These are phyloP conservation scores for Andrena haemorrhoa DNA, from an alignment of 2,888 invertebrate species.

Conservation along the genomic window DNA sequence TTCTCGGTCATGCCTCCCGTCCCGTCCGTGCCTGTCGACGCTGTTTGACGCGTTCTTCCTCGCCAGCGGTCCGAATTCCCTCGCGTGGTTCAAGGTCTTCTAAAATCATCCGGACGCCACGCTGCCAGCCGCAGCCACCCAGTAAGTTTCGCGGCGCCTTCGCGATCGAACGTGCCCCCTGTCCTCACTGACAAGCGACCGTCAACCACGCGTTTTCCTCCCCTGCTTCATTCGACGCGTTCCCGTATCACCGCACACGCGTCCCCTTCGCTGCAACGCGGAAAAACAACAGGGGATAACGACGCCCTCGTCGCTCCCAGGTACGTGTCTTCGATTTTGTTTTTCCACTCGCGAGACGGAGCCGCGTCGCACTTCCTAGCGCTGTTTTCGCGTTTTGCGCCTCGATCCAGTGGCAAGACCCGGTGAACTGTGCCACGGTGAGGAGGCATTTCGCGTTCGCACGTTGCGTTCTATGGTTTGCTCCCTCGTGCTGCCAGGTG, in stretches of 20 bases:
- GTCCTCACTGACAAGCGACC: slow-evolving; percentile 49
- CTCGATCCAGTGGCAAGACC: neutral
- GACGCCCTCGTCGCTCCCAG: slow-evolving; percentile 17
- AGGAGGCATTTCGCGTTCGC: slow-evolving; percentile 8
- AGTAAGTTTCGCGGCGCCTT: slow-evolving; percentile 46
- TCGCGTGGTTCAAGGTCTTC: slow-evolving; percentile 72
- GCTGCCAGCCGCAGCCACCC: slow-evolving; percentile 50
- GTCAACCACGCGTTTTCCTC: slow-evolving; percentile 27
- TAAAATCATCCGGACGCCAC: slow-evolving; percentile 67
- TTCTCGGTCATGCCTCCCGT: slow-evolving; percentile 59
- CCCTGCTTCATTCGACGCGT: neutral
- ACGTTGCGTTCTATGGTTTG: neutral
- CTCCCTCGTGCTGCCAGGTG: neutral
- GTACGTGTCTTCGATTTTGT: slow-evolving; percentile 32
- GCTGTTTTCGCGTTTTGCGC: slow-evolving; percentile 4
- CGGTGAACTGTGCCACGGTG: neutral
- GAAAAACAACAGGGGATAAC: slow-evolving; percentile 2
- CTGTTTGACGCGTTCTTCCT: slow-evolving; percentile 51
- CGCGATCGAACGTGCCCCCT: slow-evolving; percentile 39
- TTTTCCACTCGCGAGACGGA: neutral
- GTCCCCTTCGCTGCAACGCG: neutral
- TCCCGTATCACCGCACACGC: neutral
- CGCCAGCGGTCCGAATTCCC: slow-evolving; percentile 58
- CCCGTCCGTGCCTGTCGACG: slow-evolving; percentile 38
- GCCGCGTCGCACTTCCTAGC: slow-evolving; percentile 26